These are phyloP conservation scores for Cottus gobio DNA, from an alignment of 2,113 vertebrate genomes.

Conservation along the genomic window DNA sequence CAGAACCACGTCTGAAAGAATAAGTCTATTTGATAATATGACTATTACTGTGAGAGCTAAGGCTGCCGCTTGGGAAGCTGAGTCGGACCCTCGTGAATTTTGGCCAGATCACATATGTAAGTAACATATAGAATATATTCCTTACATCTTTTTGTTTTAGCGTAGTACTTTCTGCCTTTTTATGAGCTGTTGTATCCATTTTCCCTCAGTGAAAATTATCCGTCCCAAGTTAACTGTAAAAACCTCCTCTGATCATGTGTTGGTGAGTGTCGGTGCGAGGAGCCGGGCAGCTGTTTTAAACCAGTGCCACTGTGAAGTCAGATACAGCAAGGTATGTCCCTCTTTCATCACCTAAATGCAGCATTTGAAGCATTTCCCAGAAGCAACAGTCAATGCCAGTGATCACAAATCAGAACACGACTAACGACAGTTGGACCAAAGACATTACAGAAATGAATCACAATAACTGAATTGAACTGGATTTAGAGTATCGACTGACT, in stretches of 20 bases:
- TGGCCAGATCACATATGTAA: slow-evolving; percentile 30
- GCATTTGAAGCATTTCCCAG: not conserved
- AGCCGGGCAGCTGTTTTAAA: rapidly evolving
- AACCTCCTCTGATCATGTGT: slow-evolving; percentile 5
- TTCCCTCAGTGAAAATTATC: slow-evolving; percentile 57
- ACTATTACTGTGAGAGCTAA: slow-evolving; percentile 58
- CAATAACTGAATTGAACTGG: not conserved
- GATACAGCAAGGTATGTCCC: slow-evolving; percentile 59
- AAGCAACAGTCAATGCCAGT: not conserved
- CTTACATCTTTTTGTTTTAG: not conserved
- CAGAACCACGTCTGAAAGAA: not conserved
- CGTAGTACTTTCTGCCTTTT: not conserved
- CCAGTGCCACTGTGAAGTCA: slow-evolving; percentile 61
- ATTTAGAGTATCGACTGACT: not conserved
- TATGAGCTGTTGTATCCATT: not conserved
- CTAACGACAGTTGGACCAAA: not conserved
- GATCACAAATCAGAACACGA: slow-evolving; percentile 5
- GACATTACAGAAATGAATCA: not conserved
- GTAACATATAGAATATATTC: slow-evolving; percentile 20
- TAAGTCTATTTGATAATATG: rapidly evolving
- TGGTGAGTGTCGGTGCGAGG: slow-evolving; percentile 31
- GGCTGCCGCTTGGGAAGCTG: slow-evolving; percentile 36
- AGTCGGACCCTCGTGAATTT: slow-evolving; percentile 53
- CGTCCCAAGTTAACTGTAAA: not conserved
- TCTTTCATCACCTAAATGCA: not conserved